A percentile compares a stretch with the other conserved stretches of the same genome.
Conservation (phyloP, 1,140 invertebrate genomes). For the Samia ricini region DNA sequence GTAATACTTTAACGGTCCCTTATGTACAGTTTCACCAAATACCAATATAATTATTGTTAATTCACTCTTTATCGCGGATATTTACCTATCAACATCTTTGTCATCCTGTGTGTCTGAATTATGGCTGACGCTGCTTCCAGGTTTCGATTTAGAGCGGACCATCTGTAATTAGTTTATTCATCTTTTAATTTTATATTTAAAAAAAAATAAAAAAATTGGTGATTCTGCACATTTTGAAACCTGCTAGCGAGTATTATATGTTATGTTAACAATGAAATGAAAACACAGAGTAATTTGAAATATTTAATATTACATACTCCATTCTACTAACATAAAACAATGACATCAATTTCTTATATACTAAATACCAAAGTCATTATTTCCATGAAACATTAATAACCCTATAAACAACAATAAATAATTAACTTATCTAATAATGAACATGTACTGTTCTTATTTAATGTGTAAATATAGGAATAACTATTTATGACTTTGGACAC, state of each 20-base stretch:
- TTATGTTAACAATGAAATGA: constrained; percentile 10
- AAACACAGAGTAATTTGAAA: constrained; percentile 15
- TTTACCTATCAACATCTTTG: constrained; percentile 72
- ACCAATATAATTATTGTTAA: background rate
- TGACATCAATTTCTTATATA: background rate
- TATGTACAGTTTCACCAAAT: constrained; percentile 1
- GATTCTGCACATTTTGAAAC: background rate
- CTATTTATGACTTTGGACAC: background rate
- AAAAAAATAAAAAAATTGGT: constrained; percentile 1
- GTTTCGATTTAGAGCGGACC: constrained; percentile 58
- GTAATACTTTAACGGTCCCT: too few relatives aligned
- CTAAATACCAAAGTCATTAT: background rate
- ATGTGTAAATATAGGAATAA: too few relatives aligned
- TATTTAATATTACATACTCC: constrained; percentile 9
- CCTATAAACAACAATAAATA: too few relatives aligned
- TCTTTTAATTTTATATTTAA: constrained; percentile 1
- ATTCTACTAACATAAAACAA: background rate
- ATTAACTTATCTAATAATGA: too few relatives aligned
- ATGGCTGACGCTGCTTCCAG: constrained; percentile 49
- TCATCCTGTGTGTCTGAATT: constrained; percentile 62
- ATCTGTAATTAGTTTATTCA: constrained; percentile 59
- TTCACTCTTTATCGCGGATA: constrained; percentile 26
- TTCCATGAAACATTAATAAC: background rate
- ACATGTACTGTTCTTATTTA: background rate
- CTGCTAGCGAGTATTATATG: background rate